phyloP scores from a whole-genome alignment of 2,797 vertebrate species.

The Erithacus rubecula region DNA sequence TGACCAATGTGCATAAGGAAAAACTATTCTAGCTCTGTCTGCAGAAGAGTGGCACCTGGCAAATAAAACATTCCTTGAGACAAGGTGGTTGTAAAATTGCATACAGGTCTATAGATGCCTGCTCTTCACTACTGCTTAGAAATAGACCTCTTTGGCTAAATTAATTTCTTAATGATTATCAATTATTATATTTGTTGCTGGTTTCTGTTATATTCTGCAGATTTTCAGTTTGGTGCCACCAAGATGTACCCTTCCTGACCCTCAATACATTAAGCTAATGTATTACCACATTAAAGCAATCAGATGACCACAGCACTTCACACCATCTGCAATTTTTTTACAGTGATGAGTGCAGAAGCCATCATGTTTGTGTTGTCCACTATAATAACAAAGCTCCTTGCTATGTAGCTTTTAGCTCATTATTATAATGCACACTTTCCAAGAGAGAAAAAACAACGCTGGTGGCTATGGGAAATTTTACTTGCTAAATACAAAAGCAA shows the following conservation, averaged over 20 bases:
- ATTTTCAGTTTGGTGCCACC: conserved; percentile 39
- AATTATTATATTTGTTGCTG: conserved; percentile 52
- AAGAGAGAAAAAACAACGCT: background rate
- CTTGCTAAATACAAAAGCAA: background rate
- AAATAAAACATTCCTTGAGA: conserved; percentile 28
- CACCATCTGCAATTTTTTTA: background rate
- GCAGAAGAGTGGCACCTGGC: background rate
- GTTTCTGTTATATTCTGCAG: conserved; percentile 51
- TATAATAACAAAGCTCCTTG: background rate
- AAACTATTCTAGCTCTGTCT: background rate
- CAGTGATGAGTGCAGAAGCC: background rate
- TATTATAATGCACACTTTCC: background rate
- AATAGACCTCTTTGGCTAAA: conserved; percentile 39
- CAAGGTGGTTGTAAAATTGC: background rate
- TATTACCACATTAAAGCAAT: conserved; percentile 35
- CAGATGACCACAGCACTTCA: background rate
- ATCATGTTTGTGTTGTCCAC: background rate
- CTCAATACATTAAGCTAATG: conserved; percentile 54
- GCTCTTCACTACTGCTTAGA: background rate
- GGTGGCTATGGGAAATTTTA: background rate
- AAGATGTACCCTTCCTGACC: conserved; percentile 48
- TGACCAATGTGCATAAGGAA: background rate
- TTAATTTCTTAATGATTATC: conserved; percentile 65
- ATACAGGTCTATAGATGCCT: background rate
- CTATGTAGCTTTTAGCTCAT: background rate